A percentile compares a stretch with the other conserved stretches of the same genome.
Conservation (phyloP, 2,113 vertebrate species). For the Anguilla rostrata region DNA sequence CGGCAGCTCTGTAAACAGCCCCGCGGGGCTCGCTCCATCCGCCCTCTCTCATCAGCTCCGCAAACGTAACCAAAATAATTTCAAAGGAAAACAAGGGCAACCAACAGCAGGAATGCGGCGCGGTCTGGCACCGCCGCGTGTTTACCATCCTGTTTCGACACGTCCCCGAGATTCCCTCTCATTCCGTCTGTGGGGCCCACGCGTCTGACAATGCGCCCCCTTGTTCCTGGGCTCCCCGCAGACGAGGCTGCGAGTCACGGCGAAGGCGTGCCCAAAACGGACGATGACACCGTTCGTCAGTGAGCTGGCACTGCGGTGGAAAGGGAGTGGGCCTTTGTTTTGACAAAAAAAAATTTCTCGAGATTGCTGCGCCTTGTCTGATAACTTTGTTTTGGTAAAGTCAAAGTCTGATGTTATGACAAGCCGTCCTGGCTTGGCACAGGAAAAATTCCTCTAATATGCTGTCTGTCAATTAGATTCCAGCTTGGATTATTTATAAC, state of each 20-base stretch:
- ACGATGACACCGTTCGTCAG: slow-evolving; percentile 39
- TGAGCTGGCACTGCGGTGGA: slow-evolving; percentile 42
- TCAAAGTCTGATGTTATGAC: slow-evolving; percentile 40
- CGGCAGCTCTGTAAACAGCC: slow-evolving; percentile 59
- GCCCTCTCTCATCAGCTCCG: slow-evolving; percentile 66
- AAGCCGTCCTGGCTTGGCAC: slow-evolving; percentile 6
- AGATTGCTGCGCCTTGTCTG: slow-evolving; percentile 30
- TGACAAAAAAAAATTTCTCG: slow-evolving; percentile 41
- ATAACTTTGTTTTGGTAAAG: slow-evolving; percentile 25
- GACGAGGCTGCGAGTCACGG: slow-evolving; percentile 48
- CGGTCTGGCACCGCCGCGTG: slow-evolving; percentile 51
- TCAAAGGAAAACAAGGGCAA: slow-evolving; percentile 57
- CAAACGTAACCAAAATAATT: slow-evolving; percentile 64
- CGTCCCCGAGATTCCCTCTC: slow-evolving; percentile 59
- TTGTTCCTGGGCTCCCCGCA: slow-evolving; percentile 50
- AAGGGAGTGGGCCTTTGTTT: slow-evolving; percentile 36
- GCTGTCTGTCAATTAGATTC: neutral
- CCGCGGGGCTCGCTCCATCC: slow-evolving; percentile 46
- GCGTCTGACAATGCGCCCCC: slow-evolving; percentile 49
- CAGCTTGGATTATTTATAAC: neutral
- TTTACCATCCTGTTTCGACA: slow-evolving; percentile 64
- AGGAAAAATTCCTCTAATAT: neutral
- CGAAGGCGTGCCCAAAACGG: slow-evolving; percentile 33
- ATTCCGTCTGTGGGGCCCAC: slow-evolving; percentile 55
- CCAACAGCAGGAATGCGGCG: slow-evolving; percentile 65